Base-by-base conservation (phyloP, 2,888 invertebrate species). In the Limnephilus auricula region DNA sequence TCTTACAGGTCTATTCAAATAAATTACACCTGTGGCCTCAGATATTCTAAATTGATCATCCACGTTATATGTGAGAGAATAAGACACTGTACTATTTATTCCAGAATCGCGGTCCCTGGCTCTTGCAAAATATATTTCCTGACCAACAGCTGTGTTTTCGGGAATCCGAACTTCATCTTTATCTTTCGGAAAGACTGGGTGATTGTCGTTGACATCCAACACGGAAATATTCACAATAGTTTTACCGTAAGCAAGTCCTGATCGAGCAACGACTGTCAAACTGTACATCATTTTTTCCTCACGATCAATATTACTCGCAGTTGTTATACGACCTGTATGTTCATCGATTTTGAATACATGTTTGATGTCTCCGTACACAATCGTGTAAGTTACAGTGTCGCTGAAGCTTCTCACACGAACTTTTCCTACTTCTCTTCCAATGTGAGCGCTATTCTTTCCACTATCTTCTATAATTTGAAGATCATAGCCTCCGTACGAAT, bases 71-170 rank as follows among this genome's bases (percentile, higher is more conserved):
- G 97, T 97, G 83, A 99, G 95, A 37, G 97, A 97, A 94, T 99
- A 99, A 89, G 97, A 97, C 85, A 99, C 96, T 83, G 98, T 96
- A 94, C 98, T 97, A 94, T 99, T 99, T n/a, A 97, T 97, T 12
- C 98, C 99, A 0, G 98, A 97, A 95, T 99, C 99, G 89, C 97
- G 96, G 95, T 99, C 99, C 91, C 97, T 96, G 0, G 99, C 99
- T 94, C 98, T 96, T 0, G 99, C 98, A 93, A 98, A 96, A 95
- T 98, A 98, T 65, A 99, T 97, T 95, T 99, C 98, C 95, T 99
- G 98, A 0, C 99, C 99, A 78, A 99, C 98, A 32, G 99, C 99
- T 93, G 98, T 98, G 94, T 99, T 98, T 95, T 99, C 99, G 30
- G 97, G 96, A 91, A 99, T 96, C 92, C 96, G 96, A 85, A 98